Base-by-base conservation (phyloP, 2,888 invertebrate genomes). In the Ornithoptera priamus region DNA sequence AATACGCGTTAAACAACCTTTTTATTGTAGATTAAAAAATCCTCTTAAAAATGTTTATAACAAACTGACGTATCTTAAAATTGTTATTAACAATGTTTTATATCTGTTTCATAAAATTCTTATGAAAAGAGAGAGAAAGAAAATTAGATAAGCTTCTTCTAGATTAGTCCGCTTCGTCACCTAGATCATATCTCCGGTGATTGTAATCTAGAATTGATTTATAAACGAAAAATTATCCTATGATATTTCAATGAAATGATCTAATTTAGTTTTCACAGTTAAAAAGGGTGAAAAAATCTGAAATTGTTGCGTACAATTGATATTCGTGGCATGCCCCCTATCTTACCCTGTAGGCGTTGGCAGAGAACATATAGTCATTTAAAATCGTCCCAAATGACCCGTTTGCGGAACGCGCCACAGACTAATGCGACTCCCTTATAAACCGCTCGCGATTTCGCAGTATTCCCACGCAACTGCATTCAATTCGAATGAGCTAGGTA, bases 321-420 rank as follows among this genome's bases (percentile, higher is more conserved):
- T 73, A 78, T 77, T 75, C 76, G 76, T 76, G 75, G 78, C 80
- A 77, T 77, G 75, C 73, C 76, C 74, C 69, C 69, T 72, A 75
- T 77, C 76, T 76, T 75, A 73, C 74, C 76, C 80, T 78, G 78
- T 77, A 75, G 77, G 73, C 77, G 71, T 76, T 79, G 74, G 75
- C 75, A 76, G 30, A 61, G 69, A 69, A 77, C 77, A 81, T 80
- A 83, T 80, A 78, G 78, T 81, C 78, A 81, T 82, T 84, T 82
- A 82, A 65, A 83, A 82, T 79, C 76, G 76, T 78, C 77, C 78
- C 77, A 81, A 84, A 85, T 81, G 80, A 82, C 79, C 81, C 79
- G 77, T 77, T 79, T 73, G 73, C 75, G 73, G 73, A 66, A 70
- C 63, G 68, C 74, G 73, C 71, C 75, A 77, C 73, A 78, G 77